Evolutionary conservation across 2,113 vertebrate species (phyloP).

Genomic region (Alosa alosa): DNA sequence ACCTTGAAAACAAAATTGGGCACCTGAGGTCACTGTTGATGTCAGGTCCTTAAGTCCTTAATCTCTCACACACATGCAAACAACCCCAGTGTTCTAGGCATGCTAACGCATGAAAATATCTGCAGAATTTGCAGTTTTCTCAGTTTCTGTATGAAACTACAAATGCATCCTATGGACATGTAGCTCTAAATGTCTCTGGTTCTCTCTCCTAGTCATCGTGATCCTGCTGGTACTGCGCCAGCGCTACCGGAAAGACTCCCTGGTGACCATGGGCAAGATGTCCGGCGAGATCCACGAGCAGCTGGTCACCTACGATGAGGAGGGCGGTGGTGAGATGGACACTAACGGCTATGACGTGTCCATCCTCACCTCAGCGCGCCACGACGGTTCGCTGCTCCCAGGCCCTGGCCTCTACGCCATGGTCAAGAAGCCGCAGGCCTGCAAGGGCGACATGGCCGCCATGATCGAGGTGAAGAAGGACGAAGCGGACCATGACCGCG

Average conservation of each 20-base stretch:
- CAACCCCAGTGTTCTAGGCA: too few relatives aligned
- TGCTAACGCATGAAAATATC: too few relatives aligned
- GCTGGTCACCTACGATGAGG: conserved; percentile 93
- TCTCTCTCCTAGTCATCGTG: conserved; percentile 73
- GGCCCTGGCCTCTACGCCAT: conserved; percentile 70
- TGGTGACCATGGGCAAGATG: conserved; percentile 72
- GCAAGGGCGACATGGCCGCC: conserved; percentile 85
- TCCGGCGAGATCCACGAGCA: conserved; percentile 93
- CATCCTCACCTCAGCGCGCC: conserved; percentile 83
- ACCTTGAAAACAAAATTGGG: too few relatives aligned
- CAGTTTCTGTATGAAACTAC: not conserved
- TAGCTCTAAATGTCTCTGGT: not conserved
- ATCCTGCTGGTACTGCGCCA: conserved; percentile 82
- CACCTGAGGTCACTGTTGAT: not conserved
- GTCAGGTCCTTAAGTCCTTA: not conserved
- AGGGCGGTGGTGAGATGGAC: conserved; percentile 98
- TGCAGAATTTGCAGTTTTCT: too few relatives aligned
- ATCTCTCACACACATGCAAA: too few relatives aligned
- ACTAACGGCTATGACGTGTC: conserved; percentile 95
- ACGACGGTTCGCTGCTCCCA: conserved; percentile 65
- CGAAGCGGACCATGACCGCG: conserved; percentile 88
- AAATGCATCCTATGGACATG: not conserved
- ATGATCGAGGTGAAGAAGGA: conserved; percentile 96
- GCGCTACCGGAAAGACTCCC: conserved; percentile 81
- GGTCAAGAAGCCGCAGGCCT: conserved; percentile 77